Percentiles rank a stretch among this genome's conserved stretches.
Evolutionary conservation across 2,113 vertebrate genomes (phyloP).

Genomic region (Pseudopodoces humilis): DNA sequence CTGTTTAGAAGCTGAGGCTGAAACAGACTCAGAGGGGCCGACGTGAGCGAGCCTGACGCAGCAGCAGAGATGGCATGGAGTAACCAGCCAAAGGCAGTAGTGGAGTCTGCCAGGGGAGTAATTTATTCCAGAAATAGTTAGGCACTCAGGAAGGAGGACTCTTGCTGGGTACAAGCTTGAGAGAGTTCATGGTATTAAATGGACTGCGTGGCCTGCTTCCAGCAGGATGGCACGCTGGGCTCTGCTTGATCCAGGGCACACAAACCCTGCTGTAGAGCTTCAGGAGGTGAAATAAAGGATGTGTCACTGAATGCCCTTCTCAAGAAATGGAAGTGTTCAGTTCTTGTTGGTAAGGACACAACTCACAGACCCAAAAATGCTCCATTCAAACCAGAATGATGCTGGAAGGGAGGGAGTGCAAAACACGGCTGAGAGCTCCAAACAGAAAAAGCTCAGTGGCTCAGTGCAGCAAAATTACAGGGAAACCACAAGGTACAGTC

Average conservation of each 20-base stretch:
- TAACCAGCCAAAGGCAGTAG: not conserved
- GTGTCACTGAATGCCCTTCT: not conserved
- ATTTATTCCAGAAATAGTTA: conserved; percentile 18
- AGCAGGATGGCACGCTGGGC: accelerated
- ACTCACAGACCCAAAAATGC: not conserved
- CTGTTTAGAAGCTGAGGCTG: not conserved
- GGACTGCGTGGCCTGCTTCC: not conserved
- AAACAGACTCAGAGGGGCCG: not conserved
- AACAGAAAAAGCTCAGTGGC: not conserved
- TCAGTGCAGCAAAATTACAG: not conserved
- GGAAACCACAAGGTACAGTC: not conserved
- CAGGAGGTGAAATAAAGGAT: not conserved
- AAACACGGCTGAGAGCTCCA: not conserved
- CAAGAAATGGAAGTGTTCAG: not conserved
- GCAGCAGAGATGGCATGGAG: not conserved
- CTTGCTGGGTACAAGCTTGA: not conserved
- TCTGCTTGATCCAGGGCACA: not conserved
- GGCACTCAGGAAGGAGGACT: not conserved
- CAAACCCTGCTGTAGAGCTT: not conserved
- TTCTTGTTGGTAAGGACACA: not conserved
- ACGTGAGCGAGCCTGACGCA: not conserved
- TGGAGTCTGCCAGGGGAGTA: not conserved
- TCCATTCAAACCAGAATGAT: not conserved
- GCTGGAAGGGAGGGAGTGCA: not conserved
- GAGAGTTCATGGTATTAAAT: conserved; percentile 5